Percentiles rank a stretch among this genome's conserved stretches.
Evolutionary conservation across 2,113 vertebrate species (phyloP).

Genomic region (Myxocyprinus asiaticus): DNA sequence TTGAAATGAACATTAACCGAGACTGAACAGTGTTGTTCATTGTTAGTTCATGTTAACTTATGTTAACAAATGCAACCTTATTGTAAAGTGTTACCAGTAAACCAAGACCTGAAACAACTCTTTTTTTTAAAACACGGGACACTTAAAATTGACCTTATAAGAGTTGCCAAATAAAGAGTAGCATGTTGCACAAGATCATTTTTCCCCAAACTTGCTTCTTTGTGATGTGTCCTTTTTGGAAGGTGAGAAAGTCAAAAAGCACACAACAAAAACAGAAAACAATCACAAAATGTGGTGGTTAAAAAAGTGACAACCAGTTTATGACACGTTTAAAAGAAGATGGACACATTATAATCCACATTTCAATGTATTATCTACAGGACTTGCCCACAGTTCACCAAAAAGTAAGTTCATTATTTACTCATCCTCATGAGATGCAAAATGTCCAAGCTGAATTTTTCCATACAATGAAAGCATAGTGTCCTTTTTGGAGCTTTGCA

Average conservation of each 20-base stretch:
- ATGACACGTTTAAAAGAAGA: neutral
- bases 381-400: neutral
- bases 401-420: neutral
- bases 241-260: neutral
- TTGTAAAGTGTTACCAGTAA: neutral
- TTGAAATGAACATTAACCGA: too few relatives aligned
- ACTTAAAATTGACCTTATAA: neutral
- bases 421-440: neutral
- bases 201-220: neutral
- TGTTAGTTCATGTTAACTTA: too few relatives aligned
- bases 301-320: neutral
- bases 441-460: too few relatives aligned
- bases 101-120: constrained; percentile 16
- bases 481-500: too few relatives aligned
- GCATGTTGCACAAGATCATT: neutral
- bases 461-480: too few relatives aligned
- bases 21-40: too few relatives aligned
- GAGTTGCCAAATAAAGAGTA: neutral
- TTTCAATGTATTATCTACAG: neutral
- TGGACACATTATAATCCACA: neutral
- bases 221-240: neutral
- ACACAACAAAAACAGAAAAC: neutral
- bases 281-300: constrained; percentile 6
- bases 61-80: too few relatives aligned
- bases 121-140: constrained; percentile 14